Evolutionary conservation across 1,140 invertebrate genomes (phyloP).

Genomic region (Drosophila trapezifrons): DNA sequence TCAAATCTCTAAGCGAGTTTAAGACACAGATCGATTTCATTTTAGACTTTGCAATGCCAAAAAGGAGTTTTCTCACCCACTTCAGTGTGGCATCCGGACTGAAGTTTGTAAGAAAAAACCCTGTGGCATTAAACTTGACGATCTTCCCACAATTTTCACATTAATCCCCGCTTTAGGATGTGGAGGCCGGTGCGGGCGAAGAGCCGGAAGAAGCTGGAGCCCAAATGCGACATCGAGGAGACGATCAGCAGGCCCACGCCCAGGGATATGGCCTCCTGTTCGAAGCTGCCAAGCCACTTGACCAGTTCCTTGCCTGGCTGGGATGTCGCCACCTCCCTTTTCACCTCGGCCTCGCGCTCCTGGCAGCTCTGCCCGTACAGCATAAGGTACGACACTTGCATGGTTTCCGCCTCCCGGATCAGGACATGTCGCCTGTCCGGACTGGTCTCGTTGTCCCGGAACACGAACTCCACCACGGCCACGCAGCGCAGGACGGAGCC

Average conservation of each 20-base stretch:
- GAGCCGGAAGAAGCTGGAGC: slow-evolving; percentile 27
- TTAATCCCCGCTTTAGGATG: slow-evolving; percentile 33
- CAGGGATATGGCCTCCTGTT: slow-evolving; percentile 31
- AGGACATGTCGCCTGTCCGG: slow-evolving; percentile 16
- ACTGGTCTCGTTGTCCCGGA: slow-evolving; percentile 86
- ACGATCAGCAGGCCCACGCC: slow-evolving; percentile 48
- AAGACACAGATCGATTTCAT: slow-evolving; percentile 38
- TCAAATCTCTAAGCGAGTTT: slow-evolving; percentile 2
- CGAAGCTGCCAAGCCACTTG: slow-evolving; percentile 9
- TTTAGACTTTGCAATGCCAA: slow-evolving; percentile 15
- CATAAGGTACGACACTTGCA: slow-evolving; percentile 91
- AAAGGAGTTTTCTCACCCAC: not conserved
- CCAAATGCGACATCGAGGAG: slow-evolving; percentile 23
- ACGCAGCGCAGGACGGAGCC: slow-evolving; percentile 90
- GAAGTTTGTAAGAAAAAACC: slow-evolving; percentile 4
- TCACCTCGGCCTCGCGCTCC: slow-evolving; percentile 1
- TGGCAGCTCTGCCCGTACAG: slow-evolving; percentile 86
- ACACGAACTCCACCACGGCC: slow-evolving; percentile 89
- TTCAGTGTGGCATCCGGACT: not conserved
- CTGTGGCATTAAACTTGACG: not conserved
- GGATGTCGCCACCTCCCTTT: slow-evolving; percentile 3
- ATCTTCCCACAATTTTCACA: slow-evolving; percentile 20
- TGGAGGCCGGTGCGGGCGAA: slow-evolving; percentile 31
- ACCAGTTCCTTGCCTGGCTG: not conserved
- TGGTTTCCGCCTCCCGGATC: slow-evolving; percentile 39